phyloP scores from a whole-genome alignment of 2,797 vertebrate genomes.

The Labeo calbasu region DNA sequence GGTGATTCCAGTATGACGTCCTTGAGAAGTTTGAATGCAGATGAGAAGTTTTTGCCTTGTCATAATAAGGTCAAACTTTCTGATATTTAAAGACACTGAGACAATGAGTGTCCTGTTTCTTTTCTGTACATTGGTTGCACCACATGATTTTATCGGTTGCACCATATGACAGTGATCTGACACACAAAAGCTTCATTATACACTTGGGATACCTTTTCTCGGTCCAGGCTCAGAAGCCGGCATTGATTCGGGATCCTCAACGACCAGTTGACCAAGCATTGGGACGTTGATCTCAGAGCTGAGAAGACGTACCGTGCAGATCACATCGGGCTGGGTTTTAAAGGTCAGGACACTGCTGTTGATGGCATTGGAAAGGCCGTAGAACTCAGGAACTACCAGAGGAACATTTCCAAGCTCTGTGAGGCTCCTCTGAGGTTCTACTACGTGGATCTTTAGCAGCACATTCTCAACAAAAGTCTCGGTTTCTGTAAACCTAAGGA shows the following conservation, averaged over 20 bases:
- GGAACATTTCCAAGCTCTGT: conserved; percentile 68
- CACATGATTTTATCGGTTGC: background rate
- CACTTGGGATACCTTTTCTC: conserved; percentile 68
- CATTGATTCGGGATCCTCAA: conserved; percentile 62
- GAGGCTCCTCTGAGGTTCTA: conserved; percentile 64
- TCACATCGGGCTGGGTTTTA: conserved; percentile 18
- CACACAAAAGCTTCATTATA: background rate
- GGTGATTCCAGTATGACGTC: conserved; percentile 63
- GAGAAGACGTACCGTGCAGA: conserved; percentile 70
- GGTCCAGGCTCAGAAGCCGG: conserved; percentile 38
- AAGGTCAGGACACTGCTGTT: conserved; percentile 73
- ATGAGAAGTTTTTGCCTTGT: background rate
- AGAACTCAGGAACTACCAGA: conserved; percentile 77
- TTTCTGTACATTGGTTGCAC: background rate
- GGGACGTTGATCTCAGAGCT: conserved; percentile 67
- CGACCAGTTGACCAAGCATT: conserved; percentile 71
- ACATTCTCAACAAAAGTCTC: conserved; percentile 75
- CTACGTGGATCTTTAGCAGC: conserved; percentile 68
- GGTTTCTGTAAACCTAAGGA: conserved; percentile 78
- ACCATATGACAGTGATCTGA: background rate
- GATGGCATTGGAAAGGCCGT: conserved; percentile 74
- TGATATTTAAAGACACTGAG: background rate
- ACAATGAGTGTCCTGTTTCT: background rate
- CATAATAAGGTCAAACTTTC: background rate
- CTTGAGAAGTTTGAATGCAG: conserved; percentile 51